These are phyloP conservation scores for Conger conger DNA, from an alignment of 2,113 vertebrate species.

Conservation along the genomic window DNA sequence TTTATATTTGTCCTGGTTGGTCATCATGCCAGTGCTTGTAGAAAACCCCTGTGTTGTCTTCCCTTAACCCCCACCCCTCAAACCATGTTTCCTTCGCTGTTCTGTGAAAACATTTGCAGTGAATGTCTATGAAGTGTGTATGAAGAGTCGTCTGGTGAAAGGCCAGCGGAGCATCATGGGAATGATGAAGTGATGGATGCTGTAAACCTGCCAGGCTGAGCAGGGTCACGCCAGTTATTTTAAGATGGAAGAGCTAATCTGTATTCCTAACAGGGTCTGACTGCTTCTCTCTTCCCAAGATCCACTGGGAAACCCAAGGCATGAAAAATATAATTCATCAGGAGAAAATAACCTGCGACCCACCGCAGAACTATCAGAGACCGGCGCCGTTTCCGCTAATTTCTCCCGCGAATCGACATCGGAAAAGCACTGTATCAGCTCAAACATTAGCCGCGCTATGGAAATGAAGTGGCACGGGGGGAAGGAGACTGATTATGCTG, in stretches of 20 bases:
- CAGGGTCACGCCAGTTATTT: conserved; percentile 9
- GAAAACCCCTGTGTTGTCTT: background rate
- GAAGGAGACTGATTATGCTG: background rate
- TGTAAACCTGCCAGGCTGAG: background rate
- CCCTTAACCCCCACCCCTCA: background rate
- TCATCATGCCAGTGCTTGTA: background rate
- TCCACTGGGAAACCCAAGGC: background rate
- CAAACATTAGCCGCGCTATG: background rate
- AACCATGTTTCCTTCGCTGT: background rate
- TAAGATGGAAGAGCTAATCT: conserved; percentile 4
- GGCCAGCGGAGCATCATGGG: background rate
- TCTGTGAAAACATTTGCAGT: background rate
- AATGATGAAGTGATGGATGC: conserved; percentile 2
- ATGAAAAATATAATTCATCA: conserved; percentile 5
- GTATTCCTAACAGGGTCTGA: background rate
- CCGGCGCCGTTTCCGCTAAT: background rate
- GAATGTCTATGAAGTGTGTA: background rate
- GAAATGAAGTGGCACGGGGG: background rate
- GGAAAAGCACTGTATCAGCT: background rate
- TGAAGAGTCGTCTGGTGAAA: background rate
- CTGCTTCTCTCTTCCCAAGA: background rate
- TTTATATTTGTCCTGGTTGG: too few relatives aligned
- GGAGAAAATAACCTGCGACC: conserved; percentile 6
- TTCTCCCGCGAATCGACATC: background rate
- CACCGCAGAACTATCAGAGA: background rate